A percentile compares a stretch with the other conserved stretches of the same genome.
These are phyloP conservation scores for Drosophila yakuba DNA, from an alignment of 1,140 invertebrate species.

Conservation along the genomic window DNA sequence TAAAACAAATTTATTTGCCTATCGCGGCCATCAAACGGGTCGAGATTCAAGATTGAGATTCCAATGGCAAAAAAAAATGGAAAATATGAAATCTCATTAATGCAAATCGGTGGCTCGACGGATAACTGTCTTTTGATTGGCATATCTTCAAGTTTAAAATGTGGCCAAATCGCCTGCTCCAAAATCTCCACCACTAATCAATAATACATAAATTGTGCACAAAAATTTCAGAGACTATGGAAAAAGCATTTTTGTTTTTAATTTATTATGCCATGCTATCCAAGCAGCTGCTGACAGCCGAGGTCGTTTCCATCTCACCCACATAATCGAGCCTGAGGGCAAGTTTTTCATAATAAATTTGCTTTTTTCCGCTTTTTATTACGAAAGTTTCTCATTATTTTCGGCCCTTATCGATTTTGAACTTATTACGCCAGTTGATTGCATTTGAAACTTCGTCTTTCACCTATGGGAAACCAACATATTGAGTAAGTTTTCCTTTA, in stretches of 20 bases:
- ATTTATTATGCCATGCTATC: slow-evolving; percentile 47
- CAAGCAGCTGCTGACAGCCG: slow-evolving; percentile 59
- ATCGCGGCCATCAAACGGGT: slow-evolving; percentile 23
- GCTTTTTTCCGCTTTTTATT: slow-evolving; percentile 12
- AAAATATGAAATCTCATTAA: slow-evolving; percentile 50
- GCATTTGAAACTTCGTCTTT: slow-evolving; percentile 18
- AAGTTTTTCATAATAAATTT: slow-evolving; percentile 37
- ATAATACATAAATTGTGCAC: slow-evolving; percentile 23
- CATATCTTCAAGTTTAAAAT: slow-evolving; percentile 47
- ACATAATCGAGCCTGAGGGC: slow-evolving; percentile 9
- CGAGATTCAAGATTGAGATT: slow-evolving; percentile 5
- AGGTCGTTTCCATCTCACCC: slow-evolving; percentile 54
- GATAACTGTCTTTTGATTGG: slow-evolving; percentile 59
- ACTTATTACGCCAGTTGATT: slow-evolving; percentile 6
- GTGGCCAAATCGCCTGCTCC: slow-evolving; percentile 62
- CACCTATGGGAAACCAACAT: slow-evolving; percentile 37
- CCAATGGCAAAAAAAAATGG: slow-evolving; percentile 8
- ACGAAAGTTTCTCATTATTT: slow-evolving; percentile 31
- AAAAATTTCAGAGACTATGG: slow-evolving; percentile 10
- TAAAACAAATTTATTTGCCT: slow-evolving; percentile 44
- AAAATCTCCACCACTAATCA: slow-evolving; percentile 57
- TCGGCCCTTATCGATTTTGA: slow-evolving; percentile 27
- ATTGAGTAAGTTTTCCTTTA: slow-evolving; percentile 9
- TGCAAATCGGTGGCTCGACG: slow-evolving; percentile 39
- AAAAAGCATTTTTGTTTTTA: slow-evolving; percentile 33